Percentiles rank a stretch among this genome's conserved stretches.
These are phyloP conservation scores for Phenganax stokvisi DNA, from an alignment of 92 coral and sea anemone species.

Conservation along the genomic window DNA sequence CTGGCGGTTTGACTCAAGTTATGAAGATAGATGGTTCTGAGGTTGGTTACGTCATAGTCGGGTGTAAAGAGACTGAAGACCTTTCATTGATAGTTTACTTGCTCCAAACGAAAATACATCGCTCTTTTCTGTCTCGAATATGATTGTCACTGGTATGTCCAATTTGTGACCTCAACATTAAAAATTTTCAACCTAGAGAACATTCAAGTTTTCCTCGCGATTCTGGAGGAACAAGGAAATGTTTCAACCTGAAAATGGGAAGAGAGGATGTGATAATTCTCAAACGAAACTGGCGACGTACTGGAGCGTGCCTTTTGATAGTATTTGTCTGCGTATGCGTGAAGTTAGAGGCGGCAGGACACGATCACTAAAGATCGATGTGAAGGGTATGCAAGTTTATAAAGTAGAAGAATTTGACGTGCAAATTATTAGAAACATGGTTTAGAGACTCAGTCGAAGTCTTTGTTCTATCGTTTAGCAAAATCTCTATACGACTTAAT, in stretches of 20 bases:
- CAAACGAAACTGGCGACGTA: constrained; percentile 34
- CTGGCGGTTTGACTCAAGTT: constrained; percentile 22
- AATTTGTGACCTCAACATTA: neutral
- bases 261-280: constrained; percentile 12
- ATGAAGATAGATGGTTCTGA: constrained; percentile 32
- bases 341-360: neutral
- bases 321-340: constrained; percentile 40
- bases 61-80: neutral
- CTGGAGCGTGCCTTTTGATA: constrained; percentile 34
- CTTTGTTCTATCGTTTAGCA: neutral
- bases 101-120: neutral
- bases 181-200: neutral
- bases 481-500: constrained; percentile 36
- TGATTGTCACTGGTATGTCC: neutral
- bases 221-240: constrained; percentile 22
- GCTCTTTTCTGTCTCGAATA: neutral
- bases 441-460: too few relatives aligned
- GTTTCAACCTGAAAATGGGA: constrained; percentile 20
- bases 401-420: neutral
- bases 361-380: neutral
- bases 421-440: neutral
- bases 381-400: neutral
- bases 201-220: constrained; percentile 27
- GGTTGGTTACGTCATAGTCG: neutral
- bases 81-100: neutral